Conservation (phyloP, 2,888 invertebrate species). For the Gryllus longicercus region DNA sequence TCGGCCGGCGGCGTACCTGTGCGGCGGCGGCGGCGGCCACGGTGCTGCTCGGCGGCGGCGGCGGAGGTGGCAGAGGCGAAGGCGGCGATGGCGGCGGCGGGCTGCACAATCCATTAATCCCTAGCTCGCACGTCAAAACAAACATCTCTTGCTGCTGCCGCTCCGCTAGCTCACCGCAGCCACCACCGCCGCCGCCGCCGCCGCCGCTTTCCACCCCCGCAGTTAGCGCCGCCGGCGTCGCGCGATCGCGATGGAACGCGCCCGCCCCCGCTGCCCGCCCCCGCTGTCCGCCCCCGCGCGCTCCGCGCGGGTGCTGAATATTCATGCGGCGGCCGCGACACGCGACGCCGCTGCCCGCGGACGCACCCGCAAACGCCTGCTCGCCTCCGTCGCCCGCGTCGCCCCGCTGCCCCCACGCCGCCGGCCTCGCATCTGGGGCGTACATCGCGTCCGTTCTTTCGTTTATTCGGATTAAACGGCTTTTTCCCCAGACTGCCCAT, state of each 20-base stretch:
- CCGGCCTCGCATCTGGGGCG: too few relatives aligned
- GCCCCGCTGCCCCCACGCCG: too few relatives aligned
- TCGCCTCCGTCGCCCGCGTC: too few relatives aligned
- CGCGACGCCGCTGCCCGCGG: not conserved
- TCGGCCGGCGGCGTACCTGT: not conserved
- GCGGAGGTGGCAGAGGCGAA: not conserved
- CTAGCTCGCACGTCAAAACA: slow-evolving; percentile 17
- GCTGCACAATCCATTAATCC: slow-evolving; percentile 7
- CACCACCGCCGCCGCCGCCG: not conserved
- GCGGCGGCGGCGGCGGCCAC: not conserved
- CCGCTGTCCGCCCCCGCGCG: not conserved
- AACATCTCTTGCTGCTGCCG: not conserved
- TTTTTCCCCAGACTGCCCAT: too few relatives aligned
- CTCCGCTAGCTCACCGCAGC: not conserved
- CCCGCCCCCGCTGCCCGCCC: not conserved
- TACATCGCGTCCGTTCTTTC: too few relatives aligned
- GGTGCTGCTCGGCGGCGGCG: not conserved
- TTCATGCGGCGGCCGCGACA: not conserved
- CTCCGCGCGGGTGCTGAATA: not conserved
- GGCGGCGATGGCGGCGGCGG: not conserved
- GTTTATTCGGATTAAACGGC: too few relatives aligned
- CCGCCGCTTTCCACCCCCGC: not conserved
- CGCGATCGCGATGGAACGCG: not conserved
- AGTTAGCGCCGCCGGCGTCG: not conserved
- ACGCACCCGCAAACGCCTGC: too few relatives aligned